Conservation (phyloP, 2,888 invertebrate genomes). For the Thymelicus sylvestris region DNA sequence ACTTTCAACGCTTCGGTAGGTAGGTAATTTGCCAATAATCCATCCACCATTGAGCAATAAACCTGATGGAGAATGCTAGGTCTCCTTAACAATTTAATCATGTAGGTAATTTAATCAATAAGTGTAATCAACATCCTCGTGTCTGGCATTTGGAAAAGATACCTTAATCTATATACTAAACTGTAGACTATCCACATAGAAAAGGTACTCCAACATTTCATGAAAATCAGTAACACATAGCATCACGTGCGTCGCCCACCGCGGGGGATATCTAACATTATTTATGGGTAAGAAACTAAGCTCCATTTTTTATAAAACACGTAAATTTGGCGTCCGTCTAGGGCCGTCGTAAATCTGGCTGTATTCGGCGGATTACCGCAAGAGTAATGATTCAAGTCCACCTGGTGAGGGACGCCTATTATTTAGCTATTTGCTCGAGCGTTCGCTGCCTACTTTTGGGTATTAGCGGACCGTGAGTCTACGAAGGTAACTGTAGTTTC, state of each 20-base stretch:
- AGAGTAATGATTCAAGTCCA: constrained; percentile 83
- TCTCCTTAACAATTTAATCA: too few species aligned
- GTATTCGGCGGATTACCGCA: constrained; percentile 81
- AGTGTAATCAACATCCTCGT: too few species aligned
- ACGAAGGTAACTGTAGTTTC: too few species aligned
- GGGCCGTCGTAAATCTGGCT: constrained; percentile 76
- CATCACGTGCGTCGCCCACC: constrained; percentile 40
- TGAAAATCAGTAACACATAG: constrained; percentile 39
- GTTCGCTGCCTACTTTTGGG: constrained; percentile 53
- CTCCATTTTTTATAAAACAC: constrained; percentile 81
- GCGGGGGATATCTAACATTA: constrained; percentile 67
- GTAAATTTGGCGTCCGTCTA: constrained; percentile 80
- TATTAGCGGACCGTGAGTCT: constrained; percentile 37
- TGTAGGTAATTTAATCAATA: too few species aligned
- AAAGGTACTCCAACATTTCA: neutral
- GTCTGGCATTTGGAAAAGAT: too few species aligned
- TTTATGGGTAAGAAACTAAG: constrained; percentile 77
- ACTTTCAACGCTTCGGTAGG: neutral
- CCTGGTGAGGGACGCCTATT: constrained; percentile 79
- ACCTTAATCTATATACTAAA: too few species aligned
- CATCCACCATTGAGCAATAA: too few species aligned
- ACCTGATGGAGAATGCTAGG: too few species aligned
- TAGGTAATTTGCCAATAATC: neutral
- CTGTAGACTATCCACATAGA: neutral
- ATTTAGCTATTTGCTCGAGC: constrained; percentile 76